A percentile compares a stretch with the other conserved stretches of the same genome.
phyloP scores from a whole-genome alignment of 2,797 vertebrate genomes.

The Notamacropus eugenii region DNA sequence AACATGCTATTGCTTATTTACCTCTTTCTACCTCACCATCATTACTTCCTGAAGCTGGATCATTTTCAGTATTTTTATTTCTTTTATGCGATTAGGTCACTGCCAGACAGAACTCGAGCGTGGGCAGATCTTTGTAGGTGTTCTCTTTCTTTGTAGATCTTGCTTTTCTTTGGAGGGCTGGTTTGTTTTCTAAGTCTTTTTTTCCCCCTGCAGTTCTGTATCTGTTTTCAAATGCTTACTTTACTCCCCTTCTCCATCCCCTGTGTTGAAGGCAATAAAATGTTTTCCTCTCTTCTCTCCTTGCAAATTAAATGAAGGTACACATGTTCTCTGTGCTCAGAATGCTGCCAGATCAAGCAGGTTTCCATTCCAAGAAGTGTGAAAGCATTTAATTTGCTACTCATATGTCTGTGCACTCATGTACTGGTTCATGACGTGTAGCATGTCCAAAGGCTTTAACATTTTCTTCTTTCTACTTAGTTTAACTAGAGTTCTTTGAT shows the following conservation, averaged over 20 bases:
- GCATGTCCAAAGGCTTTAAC: background rate
- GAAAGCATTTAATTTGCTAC: background rate
- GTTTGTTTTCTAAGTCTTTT: background rate
- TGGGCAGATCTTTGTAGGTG: fast-evolving
- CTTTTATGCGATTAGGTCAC: background rate
- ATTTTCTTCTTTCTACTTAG: background rate
- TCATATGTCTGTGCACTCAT: background rate
- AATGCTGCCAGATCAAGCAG: background rate
- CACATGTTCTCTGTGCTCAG: background rate
- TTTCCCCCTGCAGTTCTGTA: background rate
- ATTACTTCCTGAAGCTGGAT: background rate
- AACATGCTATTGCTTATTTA: background rate
- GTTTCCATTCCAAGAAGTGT: background rate
- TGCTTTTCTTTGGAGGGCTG: background rate
- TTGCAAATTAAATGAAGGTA: background rate
- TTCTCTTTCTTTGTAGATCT: background rate
- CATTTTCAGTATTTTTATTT: background rate
- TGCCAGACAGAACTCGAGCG: background rate
- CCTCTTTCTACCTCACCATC: constrained; percentile 2
- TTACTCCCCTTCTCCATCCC: background rate
- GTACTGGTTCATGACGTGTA: background rate
- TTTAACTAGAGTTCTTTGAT: background rate
- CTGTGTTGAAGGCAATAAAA: background rate
- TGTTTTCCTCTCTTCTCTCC: background rate
- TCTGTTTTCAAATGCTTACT: background rate